phyloP scores from a whole-genome alignment of 2,888 invertebrate species.

The Ophion ellenae region DNA sequence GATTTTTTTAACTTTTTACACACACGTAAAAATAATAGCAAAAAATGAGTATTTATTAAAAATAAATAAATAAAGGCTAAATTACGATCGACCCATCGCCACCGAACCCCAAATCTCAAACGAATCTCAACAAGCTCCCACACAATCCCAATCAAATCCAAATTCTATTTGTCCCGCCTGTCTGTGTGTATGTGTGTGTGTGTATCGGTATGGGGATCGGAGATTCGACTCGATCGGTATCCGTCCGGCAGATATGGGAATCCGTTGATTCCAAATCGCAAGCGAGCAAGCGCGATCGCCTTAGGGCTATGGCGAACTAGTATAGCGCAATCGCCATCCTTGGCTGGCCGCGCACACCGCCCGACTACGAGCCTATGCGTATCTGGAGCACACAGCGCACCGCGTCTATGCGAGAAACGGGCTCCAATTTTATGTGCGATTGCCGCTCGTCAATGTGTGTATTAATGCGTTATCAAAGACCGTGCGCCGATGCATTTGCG shows the following conservation, averaged over 20 bases:
- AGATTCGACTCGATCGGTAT: constrained; percentile 45
- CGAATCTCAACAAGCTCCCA: no score
- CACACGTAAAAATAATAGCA: no score
- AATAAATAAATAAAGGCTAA: no score
- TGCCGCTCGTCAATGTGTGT: not conserved
- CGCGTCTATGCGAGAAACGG: not conserved
- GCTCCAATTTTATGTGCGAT: constrained; percentile 20
- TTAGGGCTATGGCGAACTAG: constrained; percentile 68
- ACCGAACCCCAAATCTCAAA: no score
- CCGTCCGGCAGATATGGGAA: constrained; percentile 79
- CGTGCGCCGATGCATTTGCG: not conserved
- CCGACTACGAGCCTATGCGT: constrained; percentile 47
- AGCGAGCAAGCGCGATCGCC: constrained; percentile 60
- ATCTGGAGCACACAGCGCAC: constrained; percentile 77
- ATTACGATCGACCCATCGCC: no score
- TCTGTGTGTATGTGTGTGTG: no score
- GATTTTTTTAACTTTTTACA: no score
- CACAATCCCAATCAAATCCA: no score
- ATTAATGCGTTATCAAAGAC: constrained; percentile 32
- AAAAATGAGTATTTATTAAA: no score
- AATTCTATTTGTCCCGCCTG: no score
- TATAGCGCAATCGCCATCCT: constrained; percentile 80
- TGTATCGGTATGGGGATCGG: constrained; percentile 45
- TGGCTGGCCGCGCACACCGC: constrained; percentile 66
- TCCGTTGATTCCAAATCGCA: constrained; percentile 66